A percentile compares a stretch with the other conserved stretches of the same genome.
Conservation (phyloP, 2,888 invertebrate genomes). For the Microctonus hyperodae region DNA sequence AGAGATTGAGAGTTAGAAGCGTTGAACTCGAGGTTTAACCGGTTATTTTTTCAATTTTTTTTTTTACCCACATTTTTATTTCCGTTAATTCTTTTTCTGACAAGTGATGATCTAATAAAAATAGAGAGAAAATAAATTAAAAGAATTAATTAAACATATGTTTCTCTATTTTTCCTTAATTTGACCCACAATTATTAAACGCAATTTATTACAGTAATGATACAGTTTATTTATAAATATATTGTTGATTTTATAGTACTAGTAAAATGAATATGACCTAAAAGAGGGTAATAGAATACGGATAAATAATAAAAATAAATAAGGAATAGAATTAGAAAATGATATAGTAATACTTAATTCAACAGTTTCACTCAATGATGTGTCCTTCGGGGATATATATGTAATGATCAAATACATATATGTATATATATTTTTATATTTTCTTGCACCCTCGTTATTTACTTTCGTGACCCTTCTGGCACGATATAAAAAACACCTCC, state of each 20-base stretch:
- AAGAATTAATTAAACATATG: too few species aligned
- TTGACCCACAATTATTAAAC: neutral
- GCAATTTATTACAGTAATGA: neutral
- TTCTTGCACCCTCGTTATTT: slow-evolving; percentile 31
- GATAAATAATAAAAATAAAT: neutral
- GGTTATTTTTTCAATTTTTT: neutral
- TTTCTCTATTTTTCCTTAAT: too few species aligned
- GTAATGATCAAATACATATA: too few species aligned
- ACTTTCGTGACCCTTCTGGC: slow-evolving; percentile 30
- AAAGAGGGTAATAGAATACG: neutral
- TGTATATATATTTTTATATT: too few species aligned
- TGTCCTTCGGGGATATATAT: slow-evolving; percentile 13
- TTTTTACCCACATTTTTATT: neutral
- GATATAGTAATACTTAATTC: slow-evolving; percentile 16
- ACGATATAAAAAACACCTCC: slow-evolving; percentile 35
- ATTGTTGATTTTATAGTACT: neutral
- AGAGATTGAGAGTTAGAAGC: slow-evolving; percentile 18
- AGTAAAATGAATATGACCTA: neutral
- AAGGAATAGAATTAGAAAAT: slow-evolving; percentile 4
- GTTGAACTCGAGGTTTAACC: slow-evolving; percentile 15
- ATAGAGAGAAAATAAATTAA: neutral
- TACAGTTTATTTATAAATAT: neutral
- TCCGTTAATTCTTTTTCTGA: neutral
- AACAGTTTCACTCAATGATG: slow-evolving; percentile 11
- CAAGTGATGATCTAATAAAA: neutral